Evolutionary conservation across 2,888 invertebrate species (phyloP).

Genomic region (Epinotia ramella): DNA sequence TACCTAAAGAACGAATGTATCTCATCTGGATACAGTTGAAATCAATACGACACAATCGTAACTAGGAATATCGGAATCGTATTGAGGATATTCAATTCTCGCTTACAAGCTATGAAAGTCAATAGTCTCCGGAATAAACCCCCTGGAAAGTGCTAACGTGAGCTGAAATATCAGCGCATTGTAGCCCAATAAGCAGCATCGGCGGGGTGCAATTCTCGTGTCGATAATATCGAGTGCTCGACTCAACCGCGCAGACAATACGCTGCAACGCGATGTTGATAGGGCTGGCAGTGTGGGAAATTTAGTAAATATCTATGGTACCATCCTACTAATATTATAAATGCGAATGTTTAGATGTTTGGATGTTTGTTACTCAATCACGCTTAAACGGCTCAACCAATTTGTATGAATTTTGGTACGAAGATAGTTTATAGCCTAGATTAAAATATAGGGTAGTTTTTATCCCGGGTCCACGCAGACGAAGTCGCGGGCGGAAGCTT

Average conservation of each 20-base stretch:
- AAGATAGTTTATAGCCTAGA: too few relatives aligned
- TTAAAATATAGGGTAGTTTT: too few relatives aligned
- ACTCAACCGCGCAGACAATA: conserved; percentile 34
- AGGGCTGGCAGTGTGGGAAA: conserved; percentile 27
- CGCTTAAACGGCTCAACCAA: too few relatives aligned
- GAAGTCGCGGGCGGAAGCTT: too few relatives aligned
- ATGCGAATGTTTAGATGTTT: too few relatives aligned
- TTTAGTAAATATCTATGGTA: conserved; percentile 2
- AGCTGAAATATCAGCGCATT: conserved; percentile 28
- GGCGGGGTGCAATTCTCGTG: conserved; percentile 34
- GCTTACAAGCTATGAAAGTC: background rate
- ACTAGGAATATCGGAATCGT: background rate
- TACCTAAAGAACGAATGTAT: background rate
- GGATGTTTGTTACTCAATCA: too few relatives aligned
- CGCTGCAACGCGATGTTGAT: conserved; percentile 13
- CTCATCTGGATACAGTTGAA: background rate
- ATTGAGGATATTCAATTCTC: conserved; percentile 2
- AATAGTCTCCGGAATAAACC: conserved; percentile 23
- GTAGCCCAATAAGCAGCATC: conserved; percentile 28
- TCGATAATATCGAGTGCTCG: conserved; percentile 36
- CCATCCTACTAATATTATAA: too few relatives aligned
- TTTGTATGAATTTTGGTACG: too few relatives aligned
- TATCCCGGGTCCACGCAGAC: too few relatives aligned
- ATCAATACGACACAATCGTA: background rate
- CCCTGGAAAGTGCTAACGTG: conserved; percentile 19